Conservation (phyloP, 2,888 invertebrate species). For the Phyllotreta striolata region DNA sequence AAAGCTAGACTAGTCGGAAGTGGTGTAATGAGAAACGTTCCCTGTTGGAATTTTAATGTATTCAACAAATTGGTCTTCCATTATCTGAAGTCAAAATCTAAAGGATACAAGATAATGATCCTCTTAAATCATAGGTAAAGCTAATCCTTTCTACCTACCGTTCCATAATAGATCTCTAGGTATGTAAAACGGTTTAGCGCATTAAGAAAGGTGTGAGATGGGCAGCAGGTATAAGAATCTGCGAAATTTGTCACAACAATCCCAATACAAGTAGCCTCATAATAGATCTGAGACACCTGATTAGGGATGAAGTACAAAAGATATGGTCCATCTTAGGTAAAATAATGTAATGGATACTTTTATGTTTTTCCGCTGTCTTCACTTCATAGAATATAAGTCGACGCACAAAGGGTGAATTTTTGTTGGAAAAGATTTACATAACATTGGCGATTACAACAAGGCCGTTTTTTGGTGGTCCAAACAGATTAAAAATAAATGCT, state of each 20-base stretch:
- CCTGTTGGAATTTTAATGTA: conserved; percentile 8
- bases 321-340: conserved; percentile 52
- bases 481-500: not conserved
- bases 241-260: conserved; percentile 49
- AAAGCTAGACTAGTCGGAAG: too few species aligned
- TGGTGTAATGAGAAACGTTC: too few species aligned
- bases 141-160: conserved; percentile 15
- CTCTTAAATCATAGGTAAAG: conserved; percentile 18
- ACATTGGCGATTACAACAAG: not conserved
- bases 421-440: conserved; percentile 1
- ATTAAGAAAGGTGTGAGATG: conserved; percentile 46
- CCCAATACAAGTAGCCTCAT: conserved; percentile 53
- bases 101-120: conserved; percentile 16
- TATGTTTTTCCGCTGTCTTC: conserved; percentile 11
- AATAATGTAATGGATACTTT: conserved; percentile 53
- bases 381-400: conserved; percentile 11
- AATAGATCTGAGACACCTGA: conserved; percentile 51
- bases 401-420: conserved; percentile 1
- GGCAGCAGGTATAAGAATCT: conserved; percentile 48
- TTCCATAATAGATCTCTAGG: conserved; percentile 35
- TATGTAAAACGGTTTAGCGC: conserved; percentile 53
- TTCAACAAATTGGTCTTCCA: conserved; percentile 19
- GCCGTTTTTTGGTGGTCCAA: conserved; percentile 10
- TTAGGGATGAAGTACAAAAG: conserved; percentile 42
- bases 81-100: conserved; percentile 29